Conservation (phyloP, 2,888 invertebrate genomes). For the Ceratothoa steindachneri region DNA sequence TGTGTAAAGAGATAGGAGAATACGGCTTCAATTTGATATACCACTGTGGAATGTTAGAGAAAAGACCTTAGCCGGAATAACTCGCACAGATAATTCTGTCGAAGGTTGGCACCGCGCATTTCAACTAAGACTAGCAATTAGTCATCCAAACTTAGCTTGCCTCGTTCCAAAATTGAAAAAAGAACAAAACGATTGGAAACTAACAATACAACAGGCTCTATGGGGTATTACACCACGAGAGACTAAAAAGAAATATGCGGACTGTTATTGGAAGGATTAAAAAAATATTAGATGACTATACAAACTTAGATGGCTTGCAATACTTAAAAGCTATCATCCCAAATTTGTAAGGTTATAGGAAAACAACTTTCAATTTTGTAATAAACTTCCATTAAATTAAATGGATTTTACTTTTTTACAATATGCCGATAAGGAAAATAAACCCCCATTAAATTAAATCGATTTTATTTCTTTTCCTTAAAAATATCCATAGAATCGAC, state of each 20-base stretch:
- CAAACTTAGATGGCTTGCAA: neutral
- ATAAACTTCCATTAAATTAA: neutral
- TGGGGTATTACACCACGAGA: neutral
- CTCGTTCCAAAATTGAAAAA: neutral
- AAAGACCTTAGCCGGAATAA: slow-evolving; percentile 1
- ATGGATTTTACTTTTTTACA: neutral
- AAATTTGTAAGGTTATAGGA: neutral
- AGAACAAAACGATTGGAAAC: slow-evolving; percentile 4
- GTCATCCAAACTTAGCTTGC: slow-evolving; percentile 7
- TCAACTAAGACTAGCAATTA: neutral
- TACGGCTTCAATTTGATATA: neutral
- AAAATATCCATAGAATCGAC: neutral
- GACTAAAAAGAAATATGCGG: too few relatives aligned
- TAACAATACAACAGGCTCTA: slow-evolving; percentile 8
- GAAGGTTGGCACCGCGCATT: slow-evolving; percentile 12
- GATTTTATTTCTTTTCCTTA: neutral
- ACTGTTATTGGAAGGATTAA: too few relatives aligned
- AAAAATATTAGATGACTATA: neutral
- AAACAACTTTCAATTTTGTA: neutral
- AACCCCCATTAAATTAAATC: neutral
- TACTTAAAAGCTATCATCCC: neutral
- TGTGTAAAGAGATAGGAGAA: neutral
- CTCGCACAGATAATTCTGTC: slow-evolving; percentile 3
- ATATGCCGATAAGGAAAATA: neutral
- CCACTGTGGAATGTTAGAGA: neutral